Conservation (phyloP, 2,797 vertebrate species). For the Eulemur mongoz region DNA sequence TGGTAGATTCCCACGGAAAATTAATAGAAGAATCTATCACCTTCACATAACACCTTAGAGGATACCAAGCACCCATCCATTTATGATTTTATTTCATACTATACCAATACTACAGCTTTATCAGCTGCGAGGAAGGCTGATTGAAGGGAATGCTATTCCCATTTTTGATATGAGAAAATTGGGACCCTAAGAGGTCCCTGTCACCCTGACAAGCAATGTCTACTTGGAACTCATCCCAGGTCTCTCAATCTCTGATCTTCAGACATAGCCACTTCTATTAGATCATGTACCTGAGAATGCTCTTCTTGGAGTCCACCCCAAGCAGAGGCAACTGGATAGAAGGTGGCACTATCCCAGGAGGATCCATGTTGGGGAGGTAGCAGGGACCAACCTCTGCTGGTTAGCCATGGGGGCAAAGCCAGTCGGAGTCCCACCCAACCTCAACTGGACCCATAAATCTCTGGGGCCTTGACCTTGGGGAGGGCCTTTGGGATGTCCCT, state of each 20-base stretch:
- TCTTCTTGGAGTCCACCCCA: background rate
- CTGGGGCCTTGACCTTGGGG: background rate
- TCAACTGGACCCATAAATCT: background rate
- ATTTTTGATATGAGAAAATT: background rate
- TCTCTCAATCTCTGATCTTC: background rate
- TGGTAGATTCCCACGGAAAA: background rate
- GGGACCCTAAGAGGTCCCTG: background rate
- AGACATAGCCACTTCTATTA: background rate
- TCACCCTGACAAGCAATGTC: background rate
- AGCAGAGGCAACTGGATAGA: background rate
- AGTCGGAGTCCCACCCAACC: background rate
- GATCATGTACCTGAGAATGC: background rate
- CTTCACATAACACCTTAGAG: background rate
- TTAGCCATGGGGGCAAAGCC: background rate
- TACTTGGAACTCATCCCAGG: background rate
- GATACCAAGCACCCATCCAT: background rate
- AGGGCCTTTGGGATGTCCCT: background rate
- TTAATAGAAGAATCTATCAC: background rate
- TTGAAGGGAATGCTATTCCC: background rate
- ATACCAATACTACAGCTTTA: background rate
- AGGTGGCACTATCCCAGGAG: background rate
- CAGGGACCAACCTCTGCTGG: background rate
- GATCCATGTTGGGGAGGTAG: background rate
- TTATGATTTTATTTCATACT: background rate
- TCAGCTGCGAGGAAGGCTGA: background rate